These are phyloP conservation scores for Stichodactyla helianthus DNA, from an alignment of 64 coral and sea anemone species.

Conservation along the genomic window DNA sequence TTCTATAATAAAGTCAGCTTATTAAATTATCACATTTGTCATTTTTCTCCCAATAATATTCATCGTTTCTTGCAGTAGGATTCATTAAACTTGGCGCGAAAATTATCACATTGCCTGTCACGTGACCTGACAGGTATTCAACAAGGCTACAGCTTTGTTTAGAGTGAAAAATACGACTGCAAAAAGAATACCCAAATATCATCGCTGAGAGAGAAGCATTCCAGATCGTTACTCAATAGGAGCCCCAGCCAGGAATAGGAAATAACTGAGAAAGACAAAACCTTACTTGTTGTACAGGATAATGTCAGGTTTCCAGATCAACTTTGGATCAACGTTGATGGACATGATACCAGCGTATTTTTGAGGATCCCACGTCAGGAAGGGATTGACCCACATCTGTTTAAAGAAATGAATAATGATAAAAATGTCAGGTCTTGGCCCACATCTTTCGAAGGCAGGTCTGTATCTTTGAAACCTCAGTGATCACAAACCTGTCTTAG, in stretches of 20 bases:
- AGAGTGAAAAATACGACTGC: too few species aligned
- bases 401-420: not conserved
- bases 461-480: not conserved
- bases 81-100: too few species aligned
- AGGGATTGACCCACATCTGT: conserved; percentile 82
- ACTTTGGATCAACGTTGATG: conserved; percentile 68
- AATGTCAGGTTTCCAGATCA: conserved; percentile 96
- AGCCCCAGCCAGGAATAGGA: too few species aligned
- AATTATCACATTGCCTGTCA: too few species aligned
- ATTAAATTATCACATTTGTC: not conserved
- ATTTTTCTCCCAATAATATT: too few species aligned
- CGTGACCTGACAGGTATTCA: too few species aligned
- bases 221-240: too few species aligned
- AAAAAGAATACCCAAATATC: too few species aligned
- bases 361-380: conserved; percentile 69
- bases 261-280: not conserved
- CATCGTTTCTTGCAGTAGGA: too few species aligned
- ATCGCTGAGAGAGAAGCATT: too few species aligned
- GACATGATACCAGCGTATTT: conserved; percentile 52
- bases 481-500: conserved; percentile 60
- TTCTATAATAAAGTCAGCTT: too few species aligned
- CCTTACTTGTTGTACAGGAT: conserved; percentile 88
- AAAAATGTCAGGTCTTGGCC: not conserved
- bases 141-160: too few species aligned
- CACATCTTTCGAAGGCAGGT: not conserved